Conservation (phyloP, 2,888 invertebrate genomes). For the Harpalus rufipes region DNA sequence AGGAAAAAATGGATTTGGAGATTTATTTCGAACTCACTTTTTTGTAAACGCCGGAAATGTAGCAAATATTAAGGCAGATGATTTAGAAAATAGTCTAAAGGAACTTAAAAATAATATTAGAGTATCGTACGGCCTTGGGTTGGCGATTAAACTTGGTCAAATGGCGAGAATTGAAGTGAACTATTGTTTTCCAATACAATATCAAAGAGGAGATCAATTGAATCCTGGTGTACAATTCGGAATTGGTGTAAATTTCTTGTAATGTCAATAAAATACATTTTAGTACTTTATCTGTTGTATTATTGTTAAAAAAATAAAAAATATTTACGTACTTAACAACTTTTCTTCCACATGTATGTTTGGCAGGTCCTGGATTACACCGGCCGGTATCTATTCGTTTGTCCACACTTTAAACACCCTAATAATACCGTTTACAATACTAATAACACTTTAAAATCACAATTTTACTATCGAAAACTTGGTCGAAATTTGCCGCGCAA, state of each 20-base stretch:
- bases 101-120: slow-evolving; percentile 81
- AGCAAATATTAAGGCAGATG: slow-evolving; percentile 77
- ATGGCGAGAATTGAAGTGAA: slow-evolving; percentile 96
- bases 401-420: no score
- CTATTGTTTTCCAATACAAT: slow-evolving; percentile 90
- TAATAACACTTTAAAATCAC: no score
- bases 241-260: slow-evolving; percentile 89
- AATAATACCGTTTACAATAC: no score
- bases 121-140: slow-evolving; percentile 89
- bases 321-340: no score
- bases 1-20: slow-evolving; percentile 87
- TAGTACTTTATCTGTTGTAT: not conserved
- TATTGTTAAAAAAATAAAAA: no score
- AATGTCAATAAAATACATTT: slow-evolving; percentile 70
- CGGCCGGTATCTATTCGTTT: no score
- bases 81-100: not conserved
- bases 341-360: no score
- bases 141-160: slow-evolving; percentile 90
- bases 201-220: slow-evolving; percentile 82
- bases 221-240: slow-evolving; percentile 90
- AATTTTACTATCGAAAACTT: no score
- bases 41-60: slow-evolving; percentile 95
- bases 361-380: no score
- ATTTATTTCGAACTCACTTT: slow-evolving; percentile 91
- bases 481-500: no score